Evolutionary conservation across 1,140 invertebrate species (phyloP), one percentile per base, ranked within the genome.

Genomic region (Platyscapa corneri): DNA sequence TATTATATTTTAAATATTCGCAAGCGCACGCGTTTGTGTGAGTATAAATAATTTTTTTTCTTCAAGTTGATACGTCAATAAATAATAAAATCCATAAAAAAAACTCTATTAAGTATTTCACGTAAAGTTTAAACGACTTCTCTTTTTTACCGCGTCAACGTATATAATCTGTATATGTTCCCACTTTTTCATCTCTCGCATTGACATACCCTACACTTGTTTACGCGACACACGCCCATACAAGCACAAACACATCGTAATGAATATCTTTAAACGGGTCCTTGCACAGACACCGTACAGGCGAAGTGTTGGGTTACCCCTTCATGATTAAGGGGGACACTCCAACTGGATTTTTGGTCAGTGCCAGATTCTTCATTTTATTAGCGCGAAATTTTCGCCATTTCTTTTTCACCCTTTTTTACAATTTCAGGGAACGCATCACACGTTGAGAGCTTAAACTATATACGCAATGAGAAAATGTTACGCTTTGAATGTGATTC

Each of bases 401-500:
- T 79, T 49, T 64, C 8, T 42, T 78, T 27, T 34, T 56, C 5
- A 37, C 65, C n/a, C 16, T n/a, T 80, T 65, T 81, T 65, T 34
- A n/a, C 39, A 70, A 39, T 46, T 37, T 32, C 14, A 23, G 67
- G 46, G 20, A 72, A 82, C 20, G 49, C 39, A 72, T 49, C 65
- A 46, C 64, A 70, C 79, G 3, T 49, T 39, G 39, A 79, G 34
- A 79, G 32, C 32, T 79, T 64, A 64, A 79, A 64, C 14, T 34
- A 39, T 20, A 60, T 42, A 30, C 49, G 70, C 49, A 32, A 75
- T 37, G 20, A 82, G 32, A 82, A 81, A 72, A 82, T 82, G 65
- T 37, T 65, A 16, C 67, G 49, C 72, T 82, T 74, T 74, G 81
- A 75, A 83, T 75, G 64, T 83, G 70, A 83, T 74, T 82, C 70